Conservation (phyloP, 1,140 invertebrate species). For the Amphibalanus amphitrite region DNA sequence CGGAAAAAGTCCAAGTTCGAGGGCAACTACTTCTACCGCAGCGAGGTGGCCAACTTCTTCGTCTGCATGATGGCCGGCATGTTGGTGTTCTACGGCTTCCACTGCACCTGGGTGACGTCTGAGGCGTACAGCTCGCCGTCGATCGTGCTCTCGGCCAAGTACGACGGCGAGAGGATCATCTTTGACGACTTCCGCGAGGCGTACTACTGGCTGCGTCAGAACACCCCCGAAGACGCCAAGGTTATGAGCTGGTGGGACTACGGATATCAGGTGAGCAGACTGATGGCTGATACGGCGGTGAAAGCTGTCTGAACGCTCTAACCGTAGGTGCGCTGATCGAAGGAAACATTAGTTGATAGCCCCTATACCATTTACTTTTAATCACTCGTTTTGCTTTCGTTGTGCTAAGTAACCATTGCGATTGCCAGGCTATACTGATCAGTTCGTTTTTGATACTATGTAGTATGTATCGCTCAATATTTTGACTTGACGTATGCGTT, state of each 20-base stretch:
- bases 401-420: too few species aligned
- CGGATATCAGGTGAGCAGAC: slow-evolving; percentile 60
- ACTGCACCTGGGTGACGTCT: slow-evolving; percentile 99
- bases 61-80: slow-evolving; percentile 65
- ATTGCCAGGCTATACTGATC: too few species aligned
- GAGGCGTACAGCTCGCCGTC: slow-evolving; percentile 95
- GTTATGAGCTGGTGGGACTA: slow-evolving; percentile 99
- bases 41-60: slow-evolving; percentile 66
- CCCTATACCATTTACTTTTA: too few species aligned
- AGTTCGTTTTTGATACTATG: too few species aligned
- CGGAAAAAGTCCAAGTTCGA: slow-evolving; percentile 44
- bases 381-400: too few species aligned
- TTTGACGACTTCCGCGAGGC: slow-evolving; percentile 97
- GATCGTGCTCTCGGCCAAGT: slow-evolving; percentile 87
- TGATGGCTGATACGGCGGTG: too few species aligned
- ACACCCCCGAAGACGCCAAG: slow-evolving; percentile 64
- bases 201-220: slow-evolving; percentile 95
- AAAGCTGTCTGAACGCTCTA: too few species aligned
- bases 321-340: too few species aligned
- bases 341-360: too few species aligned
- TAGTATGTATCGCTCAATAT: too few species aligned
- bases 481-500: too few species aligned
- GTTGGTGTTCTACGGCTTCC: slow-evolving; percentile 79
- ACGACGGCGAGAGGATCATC: slow-evolving; percentile 86
- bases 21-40: slow-evolving; percentile 65